phyloP scores from a whole-genome alignment of 2,113 vertebrate genomes.

The Larimichthys crocea region DNA sequence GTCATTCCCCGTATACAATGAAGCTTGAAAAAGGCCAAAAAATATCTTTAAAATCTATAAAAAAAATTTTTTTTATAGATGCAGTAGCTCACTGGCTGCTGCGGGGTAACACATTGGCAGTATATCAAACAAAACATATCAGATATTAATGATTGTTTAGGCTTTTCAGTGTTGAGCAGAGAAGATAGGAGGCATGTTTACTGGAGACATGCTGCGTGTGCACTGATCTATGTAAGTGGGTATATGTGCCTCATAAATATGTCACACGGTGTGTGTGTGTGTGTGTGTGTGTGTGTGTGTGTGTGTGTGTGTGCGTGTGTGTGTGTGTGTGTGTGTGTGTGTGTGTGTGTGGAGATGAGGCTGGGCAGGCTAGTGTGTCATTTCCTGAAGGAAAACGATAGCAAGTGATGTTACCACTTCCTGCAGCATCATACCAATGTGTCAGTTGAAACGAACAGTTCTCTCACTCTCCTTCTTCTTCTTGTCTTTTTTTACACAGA shows the following conservation, averaged over 20 bases:
- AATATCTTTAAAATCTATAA: no score
- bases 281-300: slow-evolving; percentile 32
- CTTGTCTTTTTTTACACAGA: background rate
- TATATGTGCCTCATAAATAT: slow-evolving; percentile 26
- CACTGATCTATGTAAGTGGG: background rate
- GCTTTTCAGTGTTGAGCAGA: background rate
- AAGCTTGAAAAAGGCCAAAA: no score
- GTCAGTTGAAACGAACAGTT: slow-evolving; percentile 60
- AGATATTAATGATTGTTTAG: background rate
- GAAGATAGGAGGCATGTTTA: background rate
- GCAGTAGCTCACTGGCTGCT: background rate
- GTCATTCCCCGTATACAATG: no score
- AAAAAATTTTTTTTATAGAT: no score
- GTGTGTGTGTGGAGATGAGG: background rate
- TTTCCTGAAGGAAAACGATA: slow-evolving; percentile 79
- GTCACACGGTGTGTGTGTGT: slow-evolving; percentile 1
- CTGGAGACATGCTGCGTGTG: background rate
- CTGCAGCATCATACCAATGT: slow-evolving; percentile 53
- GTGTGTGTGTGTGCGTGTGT: slow-evolving; percentile 23
- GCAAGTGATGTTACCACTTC: slow-evolving; percentile 76
- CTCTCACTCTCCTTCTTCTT: background rate
- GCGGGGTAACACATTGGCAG: background rate
- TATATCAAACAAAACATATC: background rate
- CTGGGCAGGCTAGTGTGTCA: slow-evolving; percentile 66
- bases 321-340: slow-evolving; percentile 18